Percentiles rank a stretch among this genome's conserved stretches.
phyloP scores from a whole-genome alignment of 2,888 invertebrate genomes.

The Colletes collaris region DNA sequence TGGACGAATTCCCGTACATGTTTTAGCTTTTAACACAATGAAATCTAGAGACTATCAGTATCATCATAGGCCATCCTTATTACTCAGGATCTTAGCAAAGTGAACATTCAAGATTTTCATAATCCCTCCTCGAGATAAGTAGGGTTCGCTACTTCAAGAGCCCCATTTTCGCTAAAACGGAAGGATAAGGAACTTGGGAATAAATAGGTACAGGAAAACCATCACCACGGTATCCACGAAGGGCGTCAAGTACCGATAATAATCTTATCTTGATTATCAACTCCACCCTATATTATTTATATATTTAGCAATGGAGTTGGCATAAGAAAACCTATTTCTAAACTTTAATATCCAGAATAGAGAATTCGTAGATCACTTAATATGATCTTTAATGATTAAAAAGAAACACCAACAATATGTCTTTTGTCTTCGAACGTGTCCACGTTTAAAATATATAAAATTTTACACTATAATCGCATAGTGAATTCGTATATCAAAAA shows the following conservation, averaged over 20 bases:
- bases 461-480: no score
- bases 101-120: conserved; percentile 53
- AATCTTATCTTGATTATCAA: not conserved
- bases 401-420: no score
- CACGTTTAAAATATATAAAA: no score
- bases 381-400: no score
- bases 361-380: no score
- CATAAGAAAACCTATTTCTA: not conserved
- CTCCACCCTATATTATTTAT: conserved; percentile 3
- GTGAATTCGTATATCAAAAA: no score
- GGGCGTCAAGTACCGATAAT: conserved; percentile 16
- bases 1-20: not conserved
- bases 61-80: conserved; percentile 14
- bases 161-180: conserved; percentile 37
- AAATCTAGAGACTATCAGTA: conserved; percentile 20
- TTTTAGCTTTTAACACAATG: conserved; percentile 43
- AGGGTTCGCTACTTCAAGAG: conserved; percentile 16
- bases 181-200: conserved; percentile 26
- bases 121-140: conserved; percentile 42
- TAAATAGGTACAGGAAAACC: conserved; percentile 9
- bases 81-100: conserved; percentile 28
- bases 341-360: no score
- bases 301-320: not conserved
- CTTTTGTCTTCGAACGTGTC: no score
- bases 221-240: conserved; percentile 15